phyloP scores from a whole-genome alignment of 2,797 vertebrate species.

The Kryptolebias ocellatus region DNA sequence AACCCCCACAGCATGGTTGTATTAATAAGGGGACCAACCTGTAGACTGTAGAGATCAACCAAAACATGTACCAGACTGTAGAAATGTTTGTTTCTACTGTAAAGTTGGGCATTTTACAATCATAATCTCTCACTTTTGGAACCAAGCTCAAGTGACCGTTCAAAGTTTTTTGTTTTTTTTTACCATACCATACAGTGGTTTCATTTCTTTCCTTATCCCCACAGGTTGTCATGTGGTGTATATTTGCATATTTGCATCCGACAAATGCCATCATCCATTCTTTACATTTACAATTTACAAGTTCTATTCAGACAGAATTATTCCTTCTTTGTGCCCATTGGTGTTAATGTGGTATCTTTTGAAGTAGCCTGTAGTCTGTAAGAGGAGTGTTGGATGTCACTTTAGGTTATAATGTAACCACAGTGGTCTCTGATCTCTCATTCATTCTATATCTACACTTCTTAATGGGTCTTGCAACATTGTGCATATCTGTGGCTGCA shows the following conservation, averaged over 20 bases:
- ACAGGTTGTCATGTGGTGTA: neutral
- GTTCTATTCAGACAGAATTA: neutral
- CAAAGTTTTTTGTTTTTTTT: too few species aligned
- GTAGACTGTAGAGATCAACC: too few species aligned
- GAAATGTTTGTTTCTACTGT: too few species aligned
- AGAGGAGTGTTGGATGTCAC: conserved; percentile 10
- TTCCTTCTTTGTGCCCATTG: neutral
- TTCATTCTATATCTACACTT: conserved; percentile 33
- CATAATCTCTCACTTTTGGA: too few species aligned
- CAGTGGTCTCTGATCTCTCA: conserved; percentile 34
- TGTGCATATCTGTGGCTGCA: conserved; percentile 49
- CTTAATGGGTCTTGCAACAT: conserved; percentile 35
- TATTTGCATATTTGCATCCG: neutral
- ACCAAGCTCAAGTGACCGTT: too few species aligned
- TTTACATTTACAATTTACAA: neutral
- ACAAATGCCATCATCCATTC: neutral
- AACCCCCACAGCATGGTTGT: too few species aligned
- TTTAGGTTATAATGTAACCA: conserved; percentile 27
- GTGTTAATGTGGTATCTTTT: neutral
- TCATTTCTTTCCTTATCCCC: neutral
- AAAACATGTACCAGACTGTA: too few species aligned
- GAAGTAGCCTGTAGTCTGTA: conserved; percentile 15
- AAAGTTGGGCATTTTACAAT: too few species aligned
- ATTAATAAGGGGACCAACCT: too few species aligned
- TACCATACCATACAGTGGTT: neutral